phyloP scores from a whole-genome alignment of 2,888 invertebrate species.

The Agriopis marginaria region DNA sequence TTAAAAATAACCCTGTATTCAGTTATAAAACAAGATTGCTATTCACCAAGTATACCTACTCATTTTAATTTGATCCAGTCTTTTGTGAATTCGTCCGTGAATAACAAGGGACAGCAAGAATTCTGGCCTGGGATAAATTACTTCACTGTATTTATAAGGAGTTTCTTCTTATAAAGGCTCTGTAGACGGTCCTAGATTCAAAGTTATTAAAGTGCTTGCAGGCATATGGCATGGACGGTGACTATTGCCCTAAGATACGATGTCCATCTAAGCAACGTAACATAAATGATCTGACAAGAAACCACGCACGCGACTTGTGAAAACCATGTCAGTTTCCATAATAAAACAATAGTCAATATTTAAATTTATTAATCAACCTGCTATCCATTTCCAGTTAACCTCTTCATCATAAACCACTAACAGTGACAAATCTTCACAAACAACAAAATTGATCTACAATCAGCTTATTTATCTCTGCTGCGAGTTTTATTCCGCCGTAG shows the following conservation, averaged over 20 bases:
- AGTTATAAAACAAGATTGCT: background rate
- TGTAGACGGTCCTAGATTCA: background rate
- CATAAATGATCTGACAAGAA: too few species aligned
- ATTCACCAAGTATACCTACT: conserved; percentile 11
- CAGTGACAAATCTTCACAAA: conserved; percentile 36
- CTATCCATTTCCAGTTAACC: background rate
- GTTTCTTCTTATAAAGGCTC: background rate
- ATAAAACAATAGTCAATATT: background rate
- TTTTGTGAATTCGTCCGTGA: conserved; percentile 26
- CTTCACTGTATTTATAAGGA: conserved; percentile 16
- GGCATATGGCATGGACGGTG: background rate
- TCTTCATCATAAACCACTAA: conserved; percentile 26
- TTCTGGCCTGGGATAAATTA: conserved; percentile 23
- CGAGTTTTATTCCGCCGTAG: conserved; percentile 31
- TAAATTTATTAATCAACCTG: background rate
- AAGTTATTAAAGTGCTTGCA: background rate
- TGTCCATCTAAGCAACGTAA: too few species aligned
- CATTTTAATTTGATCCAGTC: conserved; percentile 28
- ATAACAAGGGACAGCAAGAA: conserved; percentile 21
- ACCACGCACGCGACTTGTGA: too few species aligned
- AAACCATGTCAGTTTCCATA: too few species aligned
- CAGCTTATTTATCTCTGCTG: conserved; percentile 40
- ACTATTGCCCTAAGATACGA: too few species aligned
- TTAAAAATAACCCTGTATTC: background rate
- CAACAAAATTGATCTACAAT: conserved; percentile 46